Conservation (phyloP, 2,888 invertebrate genomes). For the Cerceris rybyensis region DNA sequence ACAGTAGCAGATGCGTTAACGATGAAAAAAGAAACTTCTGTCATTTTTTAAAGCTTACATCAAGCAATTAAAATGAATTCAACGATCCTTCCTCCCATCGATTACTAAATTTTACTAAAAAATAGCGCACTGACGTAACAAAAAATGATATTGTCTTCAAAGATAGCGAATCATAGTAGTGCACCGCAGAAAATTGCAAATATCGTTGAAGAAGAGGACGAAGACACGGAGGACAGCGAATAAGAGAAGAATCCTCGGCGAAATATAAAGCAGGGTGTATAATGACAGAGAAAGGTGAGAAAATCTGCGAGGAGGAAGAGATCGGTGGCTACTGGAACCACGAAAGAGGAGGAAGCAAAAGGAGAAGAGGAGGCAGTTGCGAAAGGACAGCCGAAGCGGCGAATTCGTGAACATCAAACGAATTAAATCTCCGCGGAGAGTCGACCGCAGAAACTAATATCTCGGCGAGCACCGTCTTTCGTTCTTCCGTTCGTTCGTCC, state of each 20-base stretch:
- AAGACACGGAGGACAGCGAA: neutral
- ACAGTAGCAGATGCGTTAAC: neutral
- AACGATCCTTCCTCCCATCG: no score
- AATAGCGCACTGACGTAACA: no score
- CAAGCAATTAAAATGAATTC: no score
- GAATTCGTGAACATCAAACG: constrained; percentile 82
- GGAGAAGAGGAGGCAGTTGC: constrained; percentile 42
- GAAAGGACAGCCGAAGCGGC: constrained; percentile 74
- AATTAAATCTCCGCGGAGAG: constrained; percentile 81
- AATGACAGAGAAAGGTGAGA: constrained; percentile 53
- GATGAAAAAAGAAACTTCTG: no score
- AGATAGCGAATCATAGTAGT: neutral
- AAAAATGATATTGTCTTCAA: no score
- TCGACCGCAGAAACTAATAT: constrained; percentile 82
- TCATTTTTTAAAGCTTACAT: no score
- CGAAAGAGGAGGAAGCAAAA: constrained; percentile 30
- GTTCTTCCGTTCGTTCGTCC: constrained; percentile 23
- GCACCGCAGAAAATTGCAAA: neutral
- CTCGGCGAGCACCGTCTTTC: constrained; percentile 70
- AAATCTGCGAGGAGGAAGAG: constrained; percentile 26
- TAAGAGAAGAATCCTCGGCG: constrained; percentile 8
- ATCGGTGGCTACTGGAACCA: neutral
- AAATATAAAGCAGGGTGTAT: constrained; percentile 30
- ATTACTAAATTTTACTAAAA: no score
- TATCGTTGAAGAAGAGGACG: neutral